Conservation (phyloP, 1,140 invertebrate genomes). For the Dinoponera quadriceps region DNA sequence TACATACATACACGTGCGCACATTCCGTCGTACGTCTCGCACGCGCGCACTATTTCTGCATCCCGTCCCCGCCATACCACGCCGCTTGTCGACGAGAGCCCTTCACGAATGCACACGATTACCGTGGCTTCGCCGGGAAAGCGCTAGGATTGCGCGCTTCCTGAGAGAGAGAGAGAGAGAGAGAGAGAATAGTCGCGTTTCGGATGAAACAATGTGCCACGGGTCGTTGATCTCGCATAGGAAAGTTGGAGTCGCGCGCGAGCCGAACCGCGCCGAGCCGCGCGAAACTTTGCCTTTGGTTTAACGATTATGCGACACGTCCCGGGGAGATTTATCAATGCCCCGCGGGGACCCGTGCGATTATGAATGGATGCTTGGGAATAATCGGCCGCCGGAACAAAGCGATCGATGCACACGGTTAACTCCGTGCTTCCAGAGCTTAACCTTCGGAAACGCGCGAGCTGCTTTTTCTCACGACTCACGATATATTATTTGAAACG, state of each 20-base stretch:
- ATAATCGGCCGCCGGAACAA: conserved; percentile 57
- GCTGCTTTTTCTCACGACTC: conserved; percentile 31
- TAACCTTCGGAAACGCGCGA: conserved; percentile 35
- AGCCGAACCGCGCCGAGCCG: conserved; percentile 22
- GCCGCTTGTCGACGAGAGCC: conserved; percentile 63
- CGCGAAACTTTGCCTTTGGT: conserved; percentile 56
- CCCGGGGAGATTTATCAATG: conserved; percentile 50
- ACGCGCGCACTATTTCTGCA: conserved; percentile 49
- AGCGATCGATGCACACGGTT: conserved; percentile 57
- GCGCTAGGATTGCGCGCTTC: conserved; percentile 70
- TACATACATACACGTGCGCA: not conserved
- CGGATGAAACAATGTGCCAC: conserved; percentile 70
- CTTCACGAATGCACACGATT: conserved; percentile 73
- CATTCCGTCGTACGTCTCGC: conserved; percentile 24
- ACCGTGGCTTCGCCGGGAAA: conserved; percentile 67
- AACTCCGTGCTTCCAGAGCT: conserved; percentile 39
- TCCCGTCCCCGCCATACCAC: conserved; percentile 29
- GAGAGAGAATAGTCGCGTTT: conserved; percentile 68
- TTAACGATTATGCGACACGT: conserved; percentile 60
- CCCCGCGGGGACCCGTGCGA: conserved; percentile 39
- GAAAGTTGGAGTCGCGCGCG: conserved; percentile 50
- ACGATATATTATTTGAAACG: not conserved
- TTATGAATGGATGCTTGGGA: conserved; percentile 59
- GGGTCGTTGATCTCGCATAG: conserved; percentile 66
- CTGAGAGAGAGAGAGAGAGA: conserved; percentile 68